These are phyloP conservation scores for Alosa alosa DNA, from an alignment of 2,113 vertebrate genomes.

Conservation along the genomic window DNA sequence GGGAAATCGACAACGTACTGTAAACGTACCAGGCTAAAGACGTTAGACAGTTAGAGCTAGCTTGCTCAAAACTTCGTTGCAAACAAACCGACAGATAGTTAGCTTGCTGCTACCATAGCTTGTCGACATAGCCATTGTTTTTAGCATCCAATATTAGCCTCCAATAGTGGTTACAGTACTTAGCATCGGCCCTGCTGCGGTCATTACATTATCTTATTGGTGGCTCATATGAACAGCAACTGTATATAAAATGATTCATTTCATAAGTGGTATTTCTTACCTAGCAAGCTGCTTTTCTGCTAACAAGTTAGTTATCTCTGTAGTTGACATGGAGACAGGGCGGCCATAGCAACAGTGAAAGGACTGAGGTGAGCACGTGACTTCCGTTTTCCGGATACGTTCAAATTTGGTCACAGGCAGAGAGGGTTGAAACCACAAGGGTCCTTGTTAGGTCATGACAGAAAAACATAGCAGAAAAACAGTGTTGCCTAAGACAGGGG, in stretches of 20 bases:
- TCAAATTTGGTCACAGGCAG: background rate
- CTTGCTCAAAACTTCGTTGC: background rate
- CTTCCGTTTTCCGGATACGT: background rate
- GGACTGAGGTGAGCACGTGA: background rate
- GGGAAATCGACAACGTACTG: background rate
- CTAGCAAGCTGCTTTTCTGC: background rate
- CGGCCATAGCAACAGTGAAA: slow-evolving; percentile 12
- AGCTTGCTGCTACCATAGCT: background rate
- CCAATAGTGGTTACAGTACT: background rate
- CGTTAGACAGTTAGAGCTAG: background rate
- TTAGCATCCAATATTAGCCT: background rate
- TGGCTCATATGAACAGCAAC: background rate
- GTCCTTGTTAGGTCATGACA: no score
- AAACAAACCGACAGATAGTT: background rate
- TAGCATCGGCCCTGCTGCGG: background rate
- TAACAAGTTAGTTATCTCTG: background rate
- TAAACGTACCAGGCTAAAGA: background rate
- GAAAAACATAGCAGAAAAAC: no score
- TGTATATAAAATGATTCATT: background rate
- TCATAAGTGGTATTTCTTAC: background rate
- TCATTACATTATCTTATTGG: background rate
- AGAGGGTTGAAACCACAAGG: no score
- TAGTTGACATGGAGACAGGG: slow-evolving; percentile 1
- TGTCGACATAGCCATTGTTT: background rate
- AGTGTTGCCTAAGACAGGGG: no score